Evolutionary conservation across 2,113 vertebrate species (phyloP).

Genomic region (Origma solitaria): DNA sequence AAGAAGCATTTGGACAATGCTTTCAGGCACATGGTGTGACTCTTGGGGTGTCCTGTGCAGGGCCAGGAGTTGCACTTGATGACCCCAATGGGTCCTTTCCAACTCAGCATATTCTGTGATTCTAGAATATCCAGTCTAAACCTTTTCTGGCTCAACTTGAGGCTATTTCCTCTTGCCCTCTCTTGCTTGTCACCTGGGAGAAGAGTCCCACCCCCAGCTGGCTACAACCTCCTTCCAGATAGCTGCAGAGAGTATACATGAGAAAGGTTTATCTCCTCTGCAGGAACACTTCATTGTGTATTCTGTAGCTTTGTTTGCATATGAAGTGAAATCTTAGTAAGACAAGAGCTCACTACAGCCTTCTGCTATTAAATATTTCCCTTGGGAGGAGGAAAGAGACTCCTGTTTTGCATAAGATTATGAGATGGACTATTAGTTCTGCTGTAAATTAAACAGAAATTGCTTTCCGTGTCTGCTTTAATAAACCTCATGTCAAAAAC

Average conservation of each 20-base stretch:
- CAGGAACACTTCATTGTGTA: background rate
- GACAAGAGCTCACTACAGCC: background rate
- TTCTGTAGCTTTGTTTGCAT: conserved; percentile 3
- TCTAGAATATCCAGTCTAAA: background rate
- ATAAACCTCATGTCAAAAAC: conserved; percentile 14
- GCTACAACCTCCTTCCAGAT: background rate
- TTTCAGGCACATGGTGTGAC: background rate
- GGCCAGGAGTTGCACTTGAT: background rate
- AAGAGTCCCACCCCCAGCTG: background rate
- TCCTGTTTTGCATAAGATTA: conserved; percentile 51
- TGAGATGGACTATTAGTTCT: background rate
- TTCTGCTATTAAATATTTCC: conserved; percentile 19
- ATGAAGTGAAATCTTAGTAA: background rate
- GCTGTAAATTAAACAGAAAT: conserved; percentile 39
- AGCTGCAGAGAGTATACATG: background rate
- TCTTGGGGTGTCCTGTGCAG: background rate
- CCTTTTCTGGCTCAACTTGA: background rate
- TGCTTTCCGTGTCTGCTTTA: conserved; percentile 7
- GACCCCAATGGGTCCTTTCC: background rate
- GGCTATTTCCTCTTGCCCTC: background rate
- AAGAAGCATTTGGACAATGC: background rate
- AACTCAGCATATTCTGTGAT: background rate
- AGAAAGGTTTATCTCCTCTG: background rate
- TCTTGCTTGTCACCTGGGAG: background rate
- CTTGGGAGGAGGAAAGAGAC: background rate